Conservation (phyloP, 2,797 vertebrate species). For the Enteromius thamalakanensis region DNA sequence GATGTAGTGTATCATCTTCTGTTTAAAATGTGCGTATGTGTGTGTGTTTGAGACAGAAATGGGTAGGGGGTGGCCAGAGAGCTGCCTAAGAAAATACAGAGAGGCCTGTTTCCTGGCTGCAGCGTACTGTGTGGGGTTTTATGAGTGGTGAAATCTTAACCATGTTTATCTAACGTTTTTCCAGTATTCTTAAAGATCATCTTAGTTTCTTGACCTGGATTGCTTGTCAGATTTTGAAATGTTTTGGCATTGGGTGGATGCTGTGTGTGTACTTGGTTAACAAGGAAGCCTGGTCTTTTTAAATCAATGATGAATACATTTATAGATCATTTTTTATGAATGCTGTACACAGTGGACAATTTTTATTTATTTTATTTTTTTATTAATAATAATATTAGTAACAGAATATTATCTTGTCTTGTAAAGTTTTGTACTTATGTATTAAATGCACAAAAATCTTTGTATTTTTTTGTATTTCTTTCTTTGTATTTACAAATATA, state of each 20-base stretch:
- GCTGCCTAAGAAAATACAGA: conserved; percentile 52
- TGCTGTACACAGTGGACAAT: background rate
- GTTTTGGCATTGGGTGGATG: conserved; percentile 11
- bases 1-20: conserved; percentile 29
- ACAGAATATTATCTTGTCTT: background rate
- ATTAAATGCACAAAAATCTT: background rate
- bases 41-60: conserved; percentile 27
- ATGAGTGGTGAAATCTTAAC: conserved; percentile 54
- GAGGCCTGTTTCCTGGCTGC: conserved; percentile 53
- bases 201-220: conserved; percentile 35
- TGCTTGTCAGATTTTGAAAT: conserved; percentile 5
- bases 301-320: conserved; percentile 17
- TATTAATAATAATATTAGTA: background rate
- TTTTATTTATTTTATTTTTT: background rate
- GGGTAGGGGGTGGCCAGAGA: conserved; percentile 18
- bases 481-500: background rate
- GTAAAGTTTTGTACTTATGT: background rate
- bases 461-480: background rate
- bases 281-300: background rate
- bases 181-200: conserved; percentile 45
- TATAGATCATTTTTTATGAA: background rate
- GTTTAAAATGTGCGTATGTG: conserved; percentile 10
- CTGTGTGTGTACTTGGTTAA: conserved; percentile 5
- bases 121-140: conserved; percentile 45
- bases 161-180: conserved; percentile 48